Base-by-base conservation (phyloP, 1,140 invertebrate species). In the Contarinia nasturtii region DNA sequence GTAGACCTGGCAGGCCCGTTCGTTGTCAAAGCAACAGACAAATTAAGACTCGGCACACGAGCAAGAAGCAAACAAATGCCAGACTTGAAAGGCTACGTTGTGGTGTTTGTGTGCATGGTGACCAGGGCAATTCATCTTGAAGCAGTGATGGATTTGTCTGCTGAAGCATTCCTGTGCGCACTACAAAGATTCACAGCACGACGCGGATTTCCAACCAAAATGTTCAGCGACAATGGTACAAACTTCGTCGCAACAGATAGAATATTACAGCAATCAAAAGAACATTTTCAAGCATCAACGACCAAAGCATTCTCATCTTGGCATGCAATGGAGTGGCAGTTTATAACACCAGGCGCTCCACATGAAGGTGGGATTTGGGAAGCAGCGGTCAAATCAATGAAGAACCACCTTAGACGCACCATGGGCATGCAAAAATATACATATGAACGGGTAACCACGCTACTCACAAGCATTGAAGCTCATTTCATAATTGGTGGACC, bases 401-500 rank as follows among this genome's bases (percentile, higher is more conserved):
- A 63, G 48, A 42, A 44, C 33, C 56, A 56, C 47, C 22, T 61
- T 7, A 51, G 50, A 34, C 21, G 50, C 4, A 38, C 51, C n/a
- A 33, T 58, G 21, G 54, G 51, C 14, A 19, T 55, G n/a, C 43
- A 22, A 5, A 44, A 18, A 11, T 36, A 57, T 12, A 56, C 56
- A 1, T 57, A 49, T 45, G 58, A 59, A 45, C 53, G 60, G 47
- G 40, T 59, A 8, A 49, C 46, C 8, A 57, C 57, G 2, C 45
- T 54, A 0, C 42, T 55, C 46, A 44, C 52, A 49, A 42, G 50
- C 58, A 48, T 54, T 22, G 54, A 54, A 50, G 49, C 55, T 15
- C 60, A 65, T 51, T 66, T 66, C 46, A 45, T 66, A 7, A 55
- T 63, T 11, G 61, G 63, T n/a, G n/a, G n/a, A n/a, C n/a, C n/a